Evolutionary conservation across 2,113 vertebrate species (phyloP).

Genomic region (Gorilla gorilla): DNA sequence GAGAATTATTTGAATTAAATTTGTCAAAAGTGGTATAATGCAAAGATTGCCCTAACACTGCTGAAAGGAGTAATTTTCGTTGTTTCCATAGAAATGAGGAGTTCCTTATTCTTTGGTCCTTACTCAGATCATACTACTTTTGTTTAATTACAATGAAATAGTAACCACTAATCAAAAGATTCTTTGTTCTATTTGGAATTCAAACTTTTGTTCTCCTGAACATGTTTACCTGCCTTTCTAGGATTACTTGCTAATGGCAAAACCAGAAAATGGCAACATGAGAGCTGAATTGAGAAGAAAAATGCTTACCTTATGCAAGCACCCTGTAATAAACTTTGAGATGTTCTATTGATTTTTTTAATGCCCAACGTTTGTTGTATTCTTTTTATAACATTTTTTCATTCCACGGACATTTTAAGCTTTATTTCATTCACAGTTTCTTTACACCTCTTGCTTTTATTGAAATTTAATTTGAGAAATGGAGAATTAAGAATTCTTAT

Average conservation of each 20-base stretch:
- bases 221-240: background rate
- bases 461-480: conserved; percentile 38
- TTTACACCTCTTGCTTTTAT: background rate
- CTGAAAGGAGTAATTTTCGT: conserved; percentile 37
- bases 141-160: conserved; percentile 59
- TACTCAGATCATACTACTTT: conserved; percentile 29
- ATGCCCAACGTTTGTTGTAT: background rate
- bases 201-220: conserved; percentile 12
- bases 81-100: conserved; percentile 59
- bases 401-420: background rate
- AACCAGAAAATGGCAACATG: background rate
- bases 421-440: conserved; percentile 39
- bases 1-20: conserved; percentile 52
- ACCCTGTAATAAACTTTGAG: background rate
- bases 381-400: background rate
- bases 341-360: conserved; percentile 21
- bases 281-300: background rate
- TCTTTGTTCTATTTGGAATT: conserved; percentile 50
- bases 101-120: conserved; percentile 29
- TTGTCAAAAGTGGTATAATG: conserved; percentile 26
- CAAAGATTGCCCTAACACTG: conserved; percentile 41
- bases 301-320: background rate
- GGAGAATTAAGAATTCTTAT: background rate
- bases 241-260: background rate
- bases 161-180: conserved; percentile 38